Evolutionary conservation across 2,113 vertebrate species (phyloP).

Genomic region (Bettongia penicillata): DNA sequence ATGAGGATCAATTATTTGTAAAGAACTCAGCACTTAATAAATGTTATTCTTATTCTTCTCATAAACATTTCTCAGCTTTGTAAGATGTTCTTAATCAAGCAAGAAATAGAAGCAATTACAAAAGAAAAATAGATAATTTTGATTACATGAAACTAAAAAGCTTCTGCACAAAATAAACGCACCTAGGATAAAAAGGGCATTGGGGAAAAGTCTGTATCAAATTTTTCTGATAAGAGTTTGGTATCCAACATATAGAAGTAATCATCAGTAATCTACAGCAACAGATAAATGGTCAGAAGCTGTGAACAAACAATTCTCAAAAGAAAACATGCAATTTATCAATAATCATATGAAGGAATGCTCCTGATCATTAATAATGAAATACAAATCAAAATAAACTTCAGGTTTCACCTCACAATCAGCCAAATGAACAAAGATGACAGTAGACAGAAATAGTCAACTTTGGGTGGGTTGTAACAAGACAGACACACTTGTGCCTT

Average conservation of each 20-base stretch:
- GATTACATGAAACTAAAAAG: not conserved
- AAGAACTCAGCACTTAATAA: too few species aligned
- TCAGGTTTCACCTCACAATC: too few species aligned
- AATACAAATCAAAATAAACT: too few species aligned
- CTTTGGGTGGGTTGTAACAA: not conserved
- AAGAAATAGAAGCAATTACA: not conserved
- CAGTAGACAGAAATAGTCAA: not conserved
- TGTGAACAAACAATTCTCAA: not conserved
- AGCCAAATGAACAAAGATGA: too few species aligned
- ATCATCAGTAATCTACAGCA: not conserved
- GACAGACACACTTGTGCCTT: not conserved
- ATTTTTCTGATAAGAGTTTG: not conserved
- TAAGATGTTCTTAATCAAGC: not conserved
- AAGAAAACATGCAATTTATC: not conserved
- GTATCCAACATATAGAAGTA: too few species aligned
- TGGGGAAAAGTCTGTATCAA: not conserved
- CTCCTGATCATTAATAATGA: not conserved
- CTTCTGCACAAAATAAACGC: not conserved
- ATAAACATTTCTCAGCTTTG: too few species aligned
- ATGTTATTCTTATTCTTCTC: too few species aligned
- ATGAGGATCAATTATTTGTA: too few species aligned
- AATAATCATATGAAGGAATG: too few species aligned
- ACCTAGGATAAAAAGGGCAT: not conserved
- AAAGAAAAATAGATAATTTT: not conserved
- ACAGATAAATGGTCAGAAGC: not conserved